Evolutionary conservation across 2,888 invertebrate genomes (phyloP).

Genomic region (Diplolepis rosae): DNA sequence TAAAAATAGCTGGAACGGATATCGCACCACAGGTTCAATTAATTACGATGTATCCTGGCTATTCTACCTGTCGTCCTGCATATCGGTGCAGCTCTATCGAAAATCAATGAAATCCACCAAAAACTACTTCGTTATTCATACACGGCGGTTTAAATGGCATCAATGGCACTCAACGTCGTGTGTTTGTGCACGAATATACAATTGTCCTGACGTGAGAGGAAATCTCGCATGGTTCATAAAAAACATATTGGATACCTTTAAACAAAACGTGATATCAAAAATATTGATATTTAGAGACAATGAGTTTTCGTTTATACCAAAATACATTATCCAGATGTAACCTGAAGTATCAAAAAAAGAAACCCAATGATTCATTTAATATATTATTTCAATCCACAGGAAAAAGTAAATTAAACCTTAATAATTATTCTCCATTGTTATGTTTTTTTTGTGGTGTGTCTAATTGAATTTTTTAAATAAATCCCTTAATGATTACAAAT

Average conservation of each 20-base stretch:
- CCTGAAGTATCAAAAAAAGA: too few relatives aligned
- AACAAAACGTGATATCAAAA: background rate
- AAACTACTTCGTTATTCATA: slow-evolving; percentile 69
- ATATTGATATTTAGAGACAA: background rate
- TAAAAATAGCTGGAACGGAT: slow-evolving; percentile 48
- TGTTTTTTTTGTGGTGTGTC: too few relatives aligned
- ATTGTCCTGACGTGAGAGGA: slow-evolving; percentile 10
- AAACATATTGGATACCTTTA: background rate
- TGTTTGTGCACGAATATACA: slow-evolving; percentile 6
- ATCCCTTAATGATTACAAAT: too few relatives aligned
- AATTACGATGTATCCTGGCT: slow-evolving; percentile 56
- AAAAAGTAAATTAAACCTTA: too few relatives aligned
- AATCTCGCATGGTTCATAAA: slow-evolving; percentile 6
- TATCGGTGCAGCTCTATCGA: slow-evolving; percentile 64
- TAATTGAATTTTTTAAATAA: too few relatives aligned
- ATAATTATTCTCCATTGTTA: too few relatives aligned
- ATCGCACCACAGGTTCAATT: slow-evolving; percentile 68
- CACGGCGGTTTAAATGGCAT: slow-evolving; percentile 65
- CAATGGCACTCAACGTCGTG: slow-evolving; percentile 29
- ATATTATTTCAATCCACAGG: too few relatives aligned
- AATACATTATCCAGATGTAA: background rate
- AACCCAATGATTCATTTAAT: too few relatives aligned
- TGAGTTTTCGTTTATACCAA: background rate
- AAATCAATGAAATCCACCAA: slow-evolving; percentile 69
- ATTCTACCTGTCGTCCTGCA: slow-evolving; percentile 41